A percentile compares a stretch with the other conserved stretches of the same genome.
These are phyloP conservation scores for Sebastolobus altivelis DNA, from an alignment of 2,797 vertebrate species.

Conservation along the genomic window DNA sequence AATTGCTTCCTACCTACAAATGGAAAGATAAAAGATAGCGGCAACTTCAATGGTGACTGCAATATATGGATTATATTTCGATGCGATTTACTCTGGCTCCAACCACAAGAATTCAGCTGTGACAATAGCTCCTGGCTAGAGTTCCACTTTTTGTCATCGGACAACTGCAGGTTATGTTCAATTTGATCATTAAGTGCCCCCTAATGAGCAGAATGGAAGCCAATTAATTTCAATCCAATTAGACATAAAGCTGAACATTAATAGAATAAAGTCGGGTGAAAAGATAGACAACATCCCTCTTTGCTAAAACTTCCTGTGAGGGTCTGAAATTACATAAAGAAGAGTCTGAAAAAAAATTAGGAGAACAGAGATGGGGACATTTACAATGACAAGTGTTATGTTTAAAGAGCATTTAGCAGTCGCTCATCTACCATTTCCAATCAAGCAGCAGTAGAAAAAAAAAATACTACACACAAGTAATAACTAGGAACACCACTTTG, in stretches of 20 bases:
- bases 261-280: background rate
- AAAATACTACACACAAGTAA: background rate
- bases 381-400: background rate
- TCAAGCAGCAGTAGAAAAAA: background rate
- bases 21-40: constrained; percentile 57
- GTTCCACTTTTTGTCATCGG: constrained; percentile 1
- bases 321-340: background rate
- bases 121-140: constrained; percentile 11
- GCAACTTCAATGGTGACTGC: constrained; percentile 43
- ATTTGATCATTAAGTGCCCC: constrained; percentile 2
- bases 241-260: constrained; percentile 5
- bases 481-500: background rate
- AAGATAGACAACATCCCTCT: background rate
- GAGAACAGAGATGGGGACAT: background rate
- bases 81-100: constrained; percentile 18
- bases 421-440: background rate
- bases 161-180: constrained; percentile 4
- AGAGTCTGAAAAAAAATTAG: background rate
- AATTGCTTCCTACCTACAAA: constrained; percentile 67
- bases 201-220: constrained; percentile 15
- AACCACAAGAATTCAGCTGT: constrained; percentile 3
- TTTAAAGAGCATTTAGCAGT: background rate
- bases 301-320: background rate
- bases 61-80: constrained; percentile 38
- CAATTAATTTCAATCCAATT: constrained; percentile 27